A percentile compares a stretch with the other conserved stretches of the same genome.
These are phyloP conservation scores for Labroides dimidiatus DNA, from an alignment of 2,797 vertebrate species.

Conservation along the genomic window DNA sequence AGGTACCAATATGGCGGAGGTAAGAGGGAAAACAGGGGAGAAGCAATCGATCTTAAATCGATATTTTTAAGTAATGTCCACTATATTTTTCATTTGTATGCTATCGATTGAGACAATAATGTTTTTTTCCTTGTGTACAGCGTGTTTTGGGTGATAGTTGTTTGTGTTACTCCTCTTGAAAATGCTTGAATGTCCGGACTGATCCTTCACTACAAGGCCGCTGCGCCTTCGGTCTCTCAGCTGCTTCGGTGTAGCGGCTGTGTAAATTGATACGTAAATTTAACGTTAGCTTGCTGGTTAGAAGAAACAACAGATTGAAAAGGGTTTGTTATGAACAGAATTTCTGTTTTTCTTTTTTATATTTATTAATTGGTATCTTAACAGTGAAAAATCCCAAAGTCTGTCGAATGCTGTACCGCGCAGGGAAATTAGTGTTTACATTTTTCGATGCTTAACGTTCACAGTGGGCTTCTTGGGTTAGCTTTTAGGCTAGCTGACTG, in stretches of 20 bases:
- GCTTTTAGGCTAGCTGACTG: constrained; percentile 61
- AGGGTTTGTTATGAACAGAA: constrained; percentile 37
- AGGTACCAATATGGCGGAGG: constrained; percentile 99
- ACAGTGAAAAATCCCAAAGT: not conserved
- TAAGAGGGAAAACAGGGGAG: constrained; percentile 93
- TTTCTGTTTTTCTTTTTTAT: not conserved
- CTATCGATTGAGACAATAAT: constrained; percentile 65
- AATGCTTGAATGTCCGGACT: constrained; percentile 73
- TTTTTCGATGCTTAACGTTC: constrained; percentile 63
- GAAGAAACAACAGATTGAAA: constrained; percentile 37
- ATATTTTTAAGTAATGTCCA: constrained; percentile 67
- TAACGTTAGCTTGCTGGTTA: constrained; percentile 69
- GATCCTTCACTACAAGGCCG: constrained; percentile 84
- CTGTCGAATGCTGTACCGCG: constrained; percentile 41
- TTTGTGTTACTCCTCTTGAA: constrained; percentile 58
- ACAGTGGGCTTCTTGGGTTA: constrained; percentile 56
- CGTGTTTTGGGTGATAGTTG: constrained; percentile 50
- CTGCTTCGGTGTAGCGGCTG: constrained; percentile 79
- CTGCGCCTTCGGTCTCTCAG: constrained; percentile 82
- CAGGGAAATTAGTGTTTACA: constrained; percentile 76
- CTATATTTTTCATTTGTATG: constrained; percentile 47
- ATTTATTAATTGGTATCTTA: not conserved
- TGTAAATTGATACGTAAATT: constrained; percentile 83
- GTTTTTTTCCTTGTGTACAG: constrained; percentile 49
- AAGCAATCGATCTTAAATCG: constrained; percentile 85